phyloP scores from a whole-genome alignment of 2,797 vertebrate species.

The Pangasius krempfi region DNA sequence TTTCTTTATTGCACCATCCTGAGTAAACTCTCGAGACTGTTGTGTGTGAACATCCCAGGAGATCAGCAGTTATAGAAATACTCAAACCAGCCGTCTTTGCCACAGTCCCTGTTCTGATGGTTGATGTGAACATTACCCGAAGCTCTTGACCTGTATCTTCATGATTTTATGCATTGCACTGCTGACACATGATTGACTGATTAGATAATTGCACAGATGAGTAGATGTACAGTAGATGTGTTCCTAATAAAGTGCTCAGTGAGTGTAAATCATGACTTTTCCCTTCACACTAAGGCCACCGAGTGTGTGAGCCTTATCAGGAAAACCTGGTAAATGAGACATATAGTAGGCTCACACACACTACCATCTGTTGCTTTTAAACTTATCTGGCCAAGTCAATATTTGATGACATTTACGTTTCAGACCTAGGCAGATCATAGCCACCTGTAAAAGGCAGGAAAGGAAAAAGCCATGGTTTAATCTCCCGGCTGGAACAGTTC shows the following conservation, averaged over 20 bases:
- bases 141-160: background rate
- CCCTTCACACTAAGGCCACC: background rate
- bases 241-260: background rate
- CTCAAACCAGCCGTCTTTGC: background rate
- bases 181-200: background rate
- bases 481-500: background rate
- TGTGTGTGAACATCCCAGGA: too few species aligned
- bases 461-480: background rate
- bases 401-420: background rate
- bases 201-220: too few species aligned
- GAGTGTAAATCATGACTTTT: background rate
- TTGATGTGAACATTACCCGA: background rate
- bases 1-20: too few species aligned
- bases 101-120: background rate
- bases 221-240: too few species aligned
- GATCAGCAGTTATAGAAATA: too few species aligned
- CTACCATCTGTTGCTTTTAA: constrained; percentile 17
- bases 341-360: background rate
- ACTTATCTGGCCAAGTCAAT: constrained; percentile 16
- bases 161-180: background rate
- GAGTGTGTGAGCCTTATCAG: background rate
- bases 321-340: constrained; percentile 14
- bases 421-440: background rate
- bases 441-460: background rate
- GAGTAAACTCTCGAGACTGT: too few species aligned